Evolutionary conservation across 2,888 invertebrate genomes (phyloP).

Genomic region (Lycaena phlaeas): DNA sequence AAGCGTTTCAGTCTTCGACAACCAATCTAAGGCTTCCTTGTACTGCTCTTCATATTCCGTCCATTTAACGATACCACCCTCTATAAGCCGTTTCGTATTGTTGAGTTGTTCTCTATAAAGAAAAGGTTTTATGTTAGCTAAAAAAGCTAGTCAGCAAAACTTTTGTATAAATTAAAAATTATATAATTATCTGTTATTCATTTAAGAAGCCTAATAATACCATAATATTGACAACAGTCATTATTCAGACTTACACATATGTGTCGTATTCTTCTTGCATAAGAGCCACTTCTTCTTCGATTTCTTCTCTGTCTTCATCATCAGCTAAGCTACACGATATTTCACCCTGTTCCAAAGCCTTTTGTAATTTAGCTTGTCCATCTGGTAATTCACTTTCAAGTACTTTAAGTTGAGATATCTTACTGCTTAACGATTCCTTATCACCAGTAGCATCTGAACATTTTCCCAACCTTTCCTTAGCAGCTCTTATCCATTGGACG

Average conservation of each 20-base stretch:
- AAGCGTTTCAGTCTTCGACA: constrained; percentile 88
- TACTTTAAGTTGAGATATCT: constrained; percentile 88
- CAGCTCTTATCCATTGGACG: constrained; percentile 91
- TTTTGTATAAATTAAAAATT: background rate
- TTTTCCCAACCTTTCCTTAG: constrained; percentile 92
- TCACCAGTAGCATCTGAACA: constrained; percentile 95
- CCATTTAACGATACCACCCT: constrained; percentile 93
- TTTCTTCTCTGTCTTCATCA: constrained; percentile 89
- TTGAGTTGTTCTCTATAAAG: constrained; percentile 80
- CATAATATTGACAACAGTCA: background rate
- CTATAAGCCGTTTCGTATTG: constrained; percentile 85
- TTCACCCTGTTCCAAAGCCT: constrained; percentile 87
- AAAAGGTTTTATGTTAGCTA: background rate
- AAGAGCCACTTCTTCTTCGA: constrained; percentile 92
- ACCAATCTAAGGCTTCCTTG: constrained; percentile 90
- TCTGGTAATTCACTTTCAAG: constrained; percentile 87
- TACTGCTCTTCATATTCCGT: constrained; percentile 95
- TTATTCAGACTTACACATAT: constrained; percentile 74
- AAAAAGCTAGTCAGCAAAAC: no score
- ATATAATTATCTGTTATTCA: no score
- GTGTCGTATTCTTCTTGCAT: constrained; percentile 93
- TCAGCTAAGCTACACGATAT: constrained; percentile 89
- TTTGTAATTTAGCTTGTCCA: constrained; percentile 87
- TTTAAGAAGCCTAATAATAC: no score
- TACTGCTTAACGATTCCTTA: constrained; percentile 88